A percentile compares a stretch with the other conserved stretches of the same genome.
phyloP scores from a whole-genome alignment of 2,797 vertebrate genomes.

The Phataginus tetradactyla region DNA sequence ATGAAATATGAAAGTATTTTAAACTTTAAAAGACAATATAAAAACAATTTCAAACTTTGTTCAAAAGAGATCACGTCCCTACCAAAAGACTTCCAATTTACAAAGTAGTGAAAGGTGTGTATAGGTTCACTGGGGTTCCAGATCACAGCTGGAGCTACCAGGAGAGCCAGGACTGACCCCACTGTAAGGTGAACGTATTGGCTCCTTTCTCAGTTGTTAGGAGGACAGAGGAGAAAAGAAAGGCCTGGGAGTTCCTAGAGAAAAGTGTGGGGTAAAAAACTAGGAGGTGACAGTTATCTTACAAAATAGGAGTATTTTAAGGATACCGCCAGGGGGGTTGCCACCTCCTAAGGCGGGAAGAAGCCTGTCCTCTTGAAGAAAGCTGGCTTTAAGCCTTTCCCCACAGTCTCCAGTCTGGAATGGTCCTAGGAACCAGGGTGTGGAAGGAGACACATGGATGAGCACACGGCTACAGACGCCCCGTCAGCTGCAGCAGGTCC shows the following conservation, averaged over 20 bases:
- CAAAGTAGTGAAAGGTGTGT: neutral
- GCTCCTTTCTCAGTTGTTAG: neutral
- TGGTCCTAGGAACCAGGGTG: neutral
- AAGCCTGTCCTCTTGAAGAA: neutral
- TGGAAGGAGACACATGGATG: accelerated
- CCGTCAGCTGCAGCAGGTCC: accelerated
- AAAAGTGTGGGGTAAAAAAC: neutral
- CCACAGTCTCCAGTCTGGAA: neutral
- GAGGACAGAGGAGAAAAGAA: neutral
- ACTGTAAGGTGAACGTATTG: accelerated
- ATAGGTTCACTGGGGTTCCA: accelerated
- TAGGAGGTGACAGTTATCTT: neutral
- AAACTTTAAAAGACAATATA: neutral
- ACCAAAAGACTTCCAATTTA: neutral
- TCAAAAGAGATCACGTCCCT: neutral
- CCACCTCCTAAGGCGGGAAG: neutral
- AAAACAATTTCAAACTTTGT: neutral
- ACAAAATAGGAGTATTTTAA: neutral
- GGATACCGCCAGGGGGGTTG: neutral
- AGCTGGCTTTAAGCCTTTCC: neutral
- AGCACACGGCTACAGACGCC: neutral
- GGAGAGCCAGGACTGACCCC: neutral
- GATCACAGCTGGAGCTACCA: neutral
- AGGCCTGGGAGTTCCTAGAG: neutral
- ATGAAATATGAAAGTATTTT: neutral